Base-by-base conservation (phyloP, 2,888 invertebrate species). In the Ophion slaviceki region DNA sequence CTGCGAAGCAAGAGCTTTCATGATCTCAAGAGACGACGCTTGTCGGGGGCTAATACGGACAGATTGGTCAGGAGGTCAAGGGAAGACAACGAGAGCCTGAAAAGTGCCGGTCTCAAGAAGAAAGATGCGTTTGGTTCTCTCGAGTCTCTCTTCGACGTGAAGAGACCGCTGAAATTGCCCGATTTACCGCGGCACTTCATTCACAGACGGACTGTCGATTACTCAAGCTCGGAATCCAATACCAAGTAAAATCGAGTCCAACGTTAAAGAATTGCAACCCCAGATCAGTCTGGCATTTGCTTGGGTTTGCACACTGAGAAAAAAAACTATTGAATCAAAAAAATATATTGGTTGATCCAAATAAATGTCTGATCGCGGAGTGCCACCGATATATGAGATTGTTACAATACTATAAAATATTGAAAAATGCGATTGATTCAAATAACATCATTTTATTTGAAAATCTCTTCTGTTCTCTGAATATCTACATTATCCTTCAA, bases 91-190 rank as follows among this genome's bases (percentile, higher is more conserved):
- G 71, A 71, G 57, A 80, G 20, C 80, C 87, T 32, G 59, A 81
- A 68, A 64, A 28, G 57, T 6, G 40, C n/a, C 7, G 70, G 64
- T 45, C 40, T 53, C 1, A 75, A 75, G 75, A 91, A 86, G 45
- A 90, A 89, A 66, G 90, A 92, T 82, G 84, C 82, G 0, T 92
- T 90, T 74, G 88, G 85, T 40, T 92, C 91, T 0, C 81, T 93
- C 67, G 92, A 93, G 81, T 91, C 93, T 14, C 87, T 93, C 7
- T 93, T 93, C 59, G 90, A 92, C 47, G 79, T 92, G 1, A 90
- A 90, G 75, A 92, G 89, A 85, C 89, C 89, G 11, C 59, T 92
- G 8, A 88, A 89, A 79, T 87, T 92, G 70, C 87, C 88, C n/a
- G 90, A 92, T 66, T 75, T 89, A 40, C 82, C 75, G 11, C 32